Conservation (phyloP, 1,140 invertebrate species). For the Danaus plexippus region DNA sequence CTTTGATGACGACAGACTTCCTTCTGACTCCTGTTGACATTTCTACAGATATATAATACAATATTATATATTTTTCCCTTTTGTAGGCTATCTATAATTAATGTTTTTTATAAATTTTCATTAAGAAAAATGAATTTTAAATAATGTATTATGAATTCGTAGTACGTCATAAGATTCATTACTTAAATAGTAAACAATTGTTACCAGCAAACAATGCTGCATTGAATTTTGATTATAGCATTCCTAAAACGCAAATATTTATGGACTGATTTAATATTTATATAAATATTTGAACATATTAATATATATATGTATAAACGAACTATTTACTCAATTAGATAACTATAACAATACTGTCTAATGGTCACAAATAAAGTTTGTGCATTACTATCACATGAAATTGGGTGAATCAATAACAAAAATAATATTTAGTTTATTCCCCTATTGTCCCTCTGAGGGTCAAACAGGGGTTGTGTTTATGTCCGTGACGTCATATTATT, state of each 20-base stretch:
- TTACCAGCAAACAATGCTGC: no score
- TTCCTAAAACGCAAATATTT: no score
- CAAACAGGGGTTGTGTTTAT: constrained; percentile 44
- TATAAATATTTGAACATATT: no score
- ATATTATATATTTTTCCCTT: constrained; percentile 3
- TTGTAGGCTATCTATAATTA: constrained; percentile 4
- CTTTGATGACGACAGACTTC: constrained; percentile 28
- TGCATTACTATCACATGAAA: constrained; percentile 1
- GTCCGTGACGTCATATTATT: constrained; percentile 54
- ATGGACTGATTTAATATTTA: no score
- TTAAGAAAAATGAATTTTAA: neutral
- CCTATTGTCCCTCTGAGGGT: constrained; percentile 32
- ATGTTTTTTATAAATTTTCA: constrained; percentile 1
- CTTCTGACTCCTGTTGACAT: constrained; percentile 15
- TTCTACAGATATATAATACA: neutral
- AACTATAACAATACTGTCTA: no score
- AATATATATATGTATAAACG: neutral
- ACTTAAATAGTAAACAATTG: no score
- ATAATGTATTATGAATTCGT: neutral
- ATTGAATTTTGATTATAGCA: no score
- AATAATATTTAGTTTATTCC: constrained; percentile 18
- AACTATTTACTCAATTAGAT: no score
- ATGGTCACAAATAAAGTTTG: no score
- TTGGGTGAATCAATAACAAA: constrained; percentile 20
- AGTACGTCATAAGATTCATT: no score